Evolutionary conservation across 2,113 vertebrate genomes (phyloP), one percentile per base, ranked within the genome.

Genomic region (Heterotilapia buettikoferi): DNA sequence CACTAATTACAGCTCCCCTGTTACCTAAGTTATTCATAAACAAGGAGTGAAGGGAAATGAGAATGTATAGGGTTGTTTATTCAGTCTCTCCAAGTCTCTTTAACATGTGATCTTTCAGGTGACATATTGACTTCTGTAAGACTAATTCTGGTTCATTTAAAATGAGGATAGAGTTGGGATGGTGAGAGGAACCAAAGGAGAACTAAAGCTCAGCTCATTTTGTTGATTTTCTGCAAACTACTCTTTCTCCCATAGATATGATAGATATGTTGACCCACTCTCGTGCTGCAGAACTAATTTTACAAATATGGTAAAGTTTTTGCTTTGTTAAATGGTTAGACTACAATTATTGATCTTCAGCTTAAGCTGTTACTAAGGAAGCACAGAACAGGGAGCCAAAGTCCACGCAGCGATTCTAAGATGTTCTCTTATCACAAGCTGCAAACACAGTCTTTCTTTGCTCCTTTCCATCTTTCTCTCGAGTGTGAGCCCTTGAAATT

Each of bases 31-130:
- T 83, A 84, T 71, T 87, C 76, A 90, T 45, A 90, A 93, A 90
- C 83, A 90, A 84, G 88, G 84, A 91, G 47, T 71, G 43, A 53
- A 80, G 3, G 24, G 68, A 84, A 91, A 90, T 52, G 9, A 82
- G 82, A 88, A 71, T 9, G 18, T 59, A 56, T 79, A 89, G 79
- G n/a, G 54, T 82, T 83, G 47, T 38, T 47, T 86, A 56, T 82
- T 88, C 45, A 83, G 38, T 86, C 29, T 47, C 71, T 82, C 71
- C 21, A 43, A 88, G 53, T 73, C 21, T 82, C 71, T 91, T 87
- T 83, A 85, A 88, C 87, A 87, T 86, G 78, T 88, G 90, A 89
- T 57, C 82, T 31, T 85, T 71, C 86, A 90, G 83, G 81, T 92
- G 84, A 87, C 80, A 90, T 59, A 10, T 11, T 85, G 83, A 84